A percentile compares a stretch with the other conserved stretches of the same genome.
Evolutionary conservation across 2,797 vertebrate species (phyloP).

Genomic region (Cichlasoma orientale): DNA sequence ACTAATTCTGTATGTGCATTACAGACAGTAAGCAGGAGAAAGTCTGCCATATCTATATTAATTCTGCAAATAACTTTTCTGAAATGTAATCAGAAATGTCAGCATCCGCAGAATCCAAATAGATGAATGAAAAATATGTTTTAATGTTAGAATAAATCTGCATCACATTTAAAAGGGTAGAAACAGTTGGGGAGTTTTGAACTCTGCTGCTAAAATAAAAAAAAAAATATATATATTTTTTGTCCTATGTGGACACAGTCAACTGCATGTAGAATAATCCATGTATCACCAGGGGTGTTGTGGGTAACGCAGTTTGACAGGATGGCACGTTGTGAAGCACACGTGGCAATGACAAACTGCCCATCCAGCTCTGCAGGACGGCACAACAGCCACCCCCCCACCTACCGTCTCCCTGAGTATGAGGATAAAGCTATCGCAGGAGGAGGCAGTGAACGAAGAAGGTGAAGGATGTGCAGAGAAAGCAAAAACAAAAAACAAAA

Average conservation of each 20-base stretch:
- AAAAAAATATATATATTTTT: neutral
- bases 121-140: neutral
- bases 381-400: constrained; percentile 18
- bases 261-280: constrained; percentile 21
- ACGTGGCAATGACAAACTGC: constrained; percentile 55
- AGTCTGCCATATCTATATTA: neutral
- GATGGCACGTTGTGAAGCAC: constrained; percentile 42
- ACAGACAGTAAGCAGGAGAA: neutral
- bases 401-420: neutral
- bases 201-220: neutral
- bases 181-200: neutral
- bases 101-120: neutral
- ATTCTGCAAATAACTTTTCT: neutral
- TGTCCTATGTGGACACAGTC: neutral
- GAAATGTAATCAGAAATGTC: neutral
- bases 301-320: constrained; percentile 67
- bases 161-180: neutral
- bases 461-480: neutral
- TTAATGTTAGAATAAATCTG: neutral
- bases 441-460: neutral
- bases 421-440: constrained; percentile 20
- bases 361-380: constrained; percentile 45
- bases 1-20: neutral
- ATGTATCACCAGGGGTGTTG: constrained; percentile 4
- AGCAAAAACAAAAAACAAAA: neutral